Percentiles rank a stretch among this genome's conserved stretches.
Conservation (phyloP, 2,113 vertebrate genomes). For the Xiphorhynchus elegans region DNA sequence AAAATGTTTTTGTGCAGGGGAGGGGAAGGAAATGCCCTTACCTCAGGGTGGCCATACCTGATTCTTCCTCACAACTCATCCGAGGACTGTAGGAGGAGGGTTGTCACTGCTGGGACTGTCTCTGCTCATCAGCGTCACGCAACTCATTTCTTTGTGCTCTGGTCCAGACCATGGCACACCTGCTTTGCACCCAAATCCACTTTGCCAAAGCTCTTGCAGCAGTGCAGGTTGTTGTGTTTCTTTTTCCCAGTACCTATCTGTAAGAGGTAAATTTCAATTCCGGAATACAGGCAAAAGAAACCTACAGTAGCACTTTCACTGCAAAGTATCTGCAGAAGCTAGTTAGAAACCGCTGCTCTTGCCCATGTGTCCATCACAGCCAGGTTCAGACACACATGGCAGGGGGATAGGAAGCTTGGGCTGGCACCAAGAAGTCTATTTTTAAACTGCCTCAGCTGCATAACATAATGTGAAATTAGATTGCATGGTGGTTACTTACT, state of each 20-base stretch:
- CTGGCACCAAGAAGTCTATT: background rate
- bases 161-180: background rate
- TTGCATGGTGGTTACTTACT: background rate
- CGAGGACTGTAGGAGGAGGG: background rate
- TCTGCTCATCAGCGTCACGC: background rate
- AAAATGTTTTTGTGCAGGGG: background rate
- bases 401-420: background rate
- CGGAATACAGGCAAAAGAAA: rapidly evolving
- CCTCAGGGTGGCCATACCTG: background rate
- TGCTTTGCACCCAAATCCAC: background rate
- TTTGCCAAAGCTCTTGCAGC: background rate
- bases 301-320: background rate
- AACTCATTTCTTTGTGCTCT: background rate
- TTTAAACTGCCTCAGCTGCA: background rate
- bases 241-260: background rate
- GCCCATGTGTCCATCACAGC: rapidly evolving
- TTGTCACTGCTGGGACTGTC: background rate
- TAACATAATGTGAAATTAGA: background rate
- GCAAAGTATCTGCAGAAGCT: background rate
- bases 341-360: background rate
- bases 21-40: background rate
- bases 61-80: background rate
- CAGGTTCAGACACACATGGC: background rate
- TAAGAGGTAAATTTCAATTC: background rate
- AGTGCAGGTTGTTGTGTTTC: background rate